Percentiles rank a stretch among this genome's conserved stretches.
phyloP scores from a whole-genome alignment of 2,888 invertebrate genomes.

The Trichacis sp. region DNA sequence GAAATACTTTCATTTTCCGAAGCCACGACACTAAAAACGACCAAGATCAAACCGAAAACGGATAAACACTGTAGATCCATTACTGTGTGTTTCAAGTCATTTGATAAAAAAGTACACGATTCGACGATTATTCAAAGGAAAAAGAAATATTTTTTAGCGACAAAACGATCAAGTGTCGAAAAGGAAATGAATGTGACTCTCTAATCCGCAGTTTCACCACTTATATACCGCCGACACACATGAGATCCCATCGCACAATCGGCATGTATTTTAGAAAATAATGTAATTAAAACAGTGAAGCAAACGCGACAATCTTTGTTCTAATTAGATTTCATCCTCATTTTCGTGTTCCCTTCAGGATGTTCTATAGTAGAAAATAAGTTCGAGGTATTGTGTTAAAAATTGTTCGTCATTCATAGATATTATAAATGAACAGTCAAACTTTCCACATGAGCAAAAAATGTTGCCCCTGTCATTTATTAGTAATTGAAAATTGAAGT shows the following conservation, averaged over 20 bases:
- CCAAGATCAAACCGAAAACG: background rate
- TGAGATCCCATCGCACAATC: constrained; percentile 28
- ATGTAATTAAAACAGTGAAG: background rate
- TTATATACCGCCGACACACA: constrained; percentile 42
- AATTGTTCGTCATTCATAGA: too few species aligned
- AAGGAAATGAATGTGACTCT: constrained; percentile 30
- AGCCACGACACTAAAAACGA: constrained; percentile 18
- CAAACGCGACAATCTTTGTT: constrained; percentile 1
- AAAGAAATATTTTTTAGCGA: background rate
- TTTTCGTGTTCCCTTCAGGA: too few species aligned
- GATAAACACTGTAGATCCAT: constrained; percentile 21
- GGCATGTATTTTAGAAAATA: background rate
- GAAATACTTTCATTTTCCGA: constrained; percentile 26
- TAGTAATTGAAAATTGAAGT: too few species aligned
- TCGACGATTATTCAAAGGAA: background rate
- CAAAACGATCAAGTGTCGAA: background rate
- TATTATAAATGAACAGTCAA: too few species aligned
- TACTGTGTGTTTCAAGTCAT: constrained; percentile 10
- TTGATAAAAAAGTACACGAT: background rate
- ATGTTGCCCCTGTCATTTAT: too few species aligned
- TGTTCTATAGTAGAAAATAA: too few species aligned
- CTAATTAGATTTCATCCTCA: too few species aligned
- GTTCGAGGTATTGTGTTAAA: too few species aligned
- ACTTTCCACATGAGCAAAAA: too few species aligned
- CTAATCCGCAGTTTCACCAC: constrained; percentile 32